Evolutionary conservation across 2,797 vertebrate species (phyloP).

Genomic region (Liparis tanakae): DNA sequence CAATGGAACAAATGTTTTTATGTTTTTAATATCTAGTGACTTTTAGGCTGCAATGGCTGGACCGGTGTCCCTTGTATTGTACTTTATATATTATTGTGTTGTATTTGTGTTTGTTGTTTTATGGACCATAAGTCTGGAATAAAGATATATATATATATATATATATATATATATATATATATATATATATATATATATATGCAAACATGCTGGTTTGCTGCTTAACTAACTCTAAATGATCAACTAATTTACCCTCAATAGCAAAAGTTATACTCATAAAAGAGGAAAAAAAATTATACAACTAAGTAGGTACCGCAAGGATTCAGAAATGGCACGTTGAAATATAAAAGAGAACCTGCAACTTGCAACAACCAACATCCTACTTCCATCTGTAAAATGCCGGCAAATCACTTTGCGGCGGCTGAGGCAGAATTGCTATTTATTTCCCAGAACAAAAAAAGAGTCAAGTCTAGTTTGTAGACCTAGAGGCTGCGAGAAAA

Average conservation of each 20-base stretch:
- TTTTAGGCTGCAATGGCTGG: too few relatives aligned
- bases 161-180: too few relatives aligned
- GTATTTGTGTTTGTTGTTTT: too few relatives aligned
- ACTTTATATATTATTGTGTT: too few relatives aligned
- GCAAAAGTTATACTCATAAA: slow-evolving; percentile 4
- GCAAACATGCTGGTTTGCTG: slow-evolving; percentile 26
- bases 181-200: too few relatives aligned
- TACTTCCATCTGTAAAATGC: slow-evolving; percentile 66
- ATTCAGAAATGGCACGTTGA: slow-evolving; percentile 30
- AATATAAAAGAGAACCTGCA: slow-evolving; percentile 28
- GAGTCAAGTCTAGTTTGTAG: slow-evolving; percentile 56
- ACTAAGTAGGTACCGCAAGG: slow-evolving; percentile 8
- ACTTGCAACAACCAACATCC: slow-evolving; percentile 55
- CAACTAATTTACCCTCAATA: background rate
- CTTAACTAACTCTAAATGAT: slow-evolving; percentile 15
- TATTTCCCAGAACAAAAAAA: slow-evolving; percentile 57
- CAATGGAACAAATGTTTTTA: too few relatives aligned
- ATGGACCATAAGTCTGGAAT: too few relatives aligned
- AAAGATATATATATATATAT: too few relatives aligned
- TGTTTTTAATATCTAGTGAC: too few relatives aligned
- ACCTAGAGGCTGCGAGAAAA: slow-evolving; percentile 56
- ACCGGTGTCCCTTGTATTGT: too few relatives aligned
- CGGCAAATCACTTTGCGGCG: slow-evolving; percentile 60
- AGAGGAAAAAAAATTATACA: background rate
- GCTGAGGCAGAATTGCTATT: slow-evolving; percentile 65